Evolutionary conservation across 2,888 invertebrate species (phyloP).

Genomic region (Busseola fusca): DNA sequence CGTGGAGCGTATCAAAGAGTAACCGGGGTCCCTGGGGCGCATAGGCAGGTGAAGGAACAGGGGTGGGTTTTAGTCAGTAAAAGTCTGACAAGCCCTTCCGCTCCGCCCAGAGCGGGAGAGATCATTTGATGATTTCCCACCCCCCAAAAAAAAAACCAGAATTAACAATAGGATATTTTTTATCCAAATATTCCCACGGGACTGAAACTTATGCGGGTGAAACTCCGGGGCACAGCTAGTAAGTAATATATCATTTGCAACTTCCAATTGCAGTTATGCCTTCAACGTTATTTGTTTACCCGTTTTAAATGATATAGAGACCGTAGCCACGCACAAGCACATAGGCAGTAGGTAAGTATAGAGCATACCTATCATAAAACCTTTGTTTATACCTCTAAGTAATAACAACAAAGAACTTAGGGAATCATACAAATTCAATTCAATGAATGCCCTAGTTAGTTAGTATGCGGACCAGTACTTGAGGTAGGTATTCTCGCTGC

Average conservation of each 20-base stretch:
- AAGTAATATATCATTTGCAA: not conserved
- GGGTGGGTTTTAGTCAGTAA: no score
- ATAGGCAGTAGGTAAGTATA: not conserved
- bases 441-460: conserved; percentile 55
- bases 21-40: no score
- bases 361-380: not conserved
- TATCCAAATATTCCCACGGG: no score
- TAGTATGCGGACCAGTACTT: conserved; percentile 47
- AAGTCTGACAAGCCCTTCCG: no score
- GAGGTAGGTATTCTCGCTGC: conserved; percentile 52
- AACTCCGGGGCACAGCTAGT: no score
- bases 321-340: not conserved
- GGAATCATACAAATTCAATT: conserved; percentile 56
- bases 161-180: no score
- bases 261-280: not conserved
- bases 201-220: no score
- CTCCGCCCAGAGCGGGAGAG: no score
- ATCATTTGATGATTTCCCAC: no score
- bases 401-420: conserved; percentile 54
- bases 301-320: not conserved
- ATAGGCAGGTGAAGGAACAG: no score
- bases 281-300: not conserved
- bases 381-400: conserved; percentile 34
- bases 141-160: no score
- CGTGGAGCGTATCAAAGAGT: no score